Conservation (phyloP, 1,140 invertebrate species). For the Drosophila willistoni region DNA sequence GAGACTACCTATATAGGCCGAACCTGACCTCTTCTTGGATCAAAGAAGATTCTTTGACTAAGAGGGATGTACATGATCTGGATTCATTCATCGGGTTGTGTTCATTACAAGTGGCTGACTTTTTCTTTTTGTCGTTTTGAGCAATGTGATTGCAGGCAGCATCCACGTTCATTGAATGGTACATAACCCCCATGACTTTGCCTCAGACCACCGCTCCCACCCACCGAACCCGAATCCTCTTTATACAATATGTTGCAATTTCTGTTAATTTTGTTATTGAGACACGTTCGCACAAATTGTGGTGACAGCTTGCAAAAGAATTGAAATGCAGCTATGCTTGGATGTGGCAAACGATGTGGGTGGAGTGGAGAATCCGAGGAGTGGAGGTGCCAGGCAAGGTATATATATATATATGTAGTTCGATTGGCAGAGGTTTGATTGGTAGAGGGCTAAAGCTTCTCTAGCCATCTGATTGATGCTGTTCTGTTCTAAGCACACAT, state of each 20-base stretch:
- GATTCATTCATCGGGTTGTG: too few species aligned
- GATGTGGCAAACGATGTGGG: not conserved
- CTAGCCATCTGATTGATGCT: slow-evolving; percentile 30
- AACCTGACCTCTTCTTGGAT: too few species aligned
- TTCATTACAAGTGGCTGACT: not conserved
- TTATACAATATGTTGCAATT: slow-evolving; percentile 75
- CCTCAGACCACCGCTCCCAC: slow-evolving; percentile 1
- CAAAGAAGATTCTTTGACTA: too few species aligned
- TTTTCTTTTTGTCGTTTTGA: not conserved
- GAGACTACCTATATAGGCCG: too few species aligned
- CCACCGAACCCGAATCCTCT: slow-evolving; percentile 18
- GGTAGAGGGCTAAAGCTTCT: not conserved
- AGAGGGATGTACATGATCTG: too few species aligned
- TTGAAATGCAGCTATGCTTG: slow-evolving; percentile 48
- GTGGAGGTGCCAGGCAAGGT: not conserved
- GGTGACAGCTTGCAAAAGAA: slow-evolving; percentile 63
- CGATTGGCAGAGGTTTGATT: not conserved
- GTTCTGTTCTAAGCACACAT: slow-evolving; percentile 32
- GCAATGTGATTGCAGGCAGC: not conserved
- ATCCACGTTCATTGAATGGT: not conserved
- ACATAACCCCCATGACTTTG: not conserved
- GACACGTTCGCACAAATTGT: slow-evolving; percentile 72
- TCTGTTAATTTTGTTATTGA: slow-evolving; percentile 80
- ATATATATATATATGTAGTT: not conserved
- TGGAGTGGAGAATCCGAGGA: not conserved